Evolutionary conservation across 2,888 invertebrate species (phyloP), one percentile per base, ranked within the genome.

Genomic region (Drosophila robusta): DNA sequence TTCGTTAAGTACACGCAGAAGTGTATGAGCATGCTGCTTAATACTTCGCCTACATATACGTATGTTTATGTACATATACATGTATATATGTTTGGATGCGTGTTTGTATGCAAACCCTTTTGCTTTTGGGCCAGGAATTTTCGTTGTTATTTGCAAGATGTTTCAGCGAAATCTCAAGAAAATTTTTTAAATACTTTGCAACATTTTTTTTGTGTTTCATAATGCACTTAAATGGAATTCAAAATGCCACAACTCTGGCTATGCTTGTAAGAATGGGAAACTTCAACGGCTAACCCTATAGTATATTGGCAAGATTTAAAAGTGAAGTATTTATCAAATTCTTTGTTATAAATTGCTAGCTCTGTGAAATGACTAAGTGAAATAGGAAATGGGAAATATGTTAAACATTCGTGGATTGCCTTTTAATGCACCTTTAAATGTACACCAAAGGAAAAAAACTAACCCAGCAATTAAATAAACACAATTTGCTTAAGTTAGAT

Each of bases 151-250:
- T 78, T 74, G 61, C 66, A 87, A 86, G 86, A 85, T 77, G 79
- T 72, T 79, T 68, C 44, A 67, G 65, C 60, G 69, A 88, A 84
- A 86, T 88, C 84, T 80, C 78, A 89, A 82, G 81, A 86, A 88
- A 69, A 86, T 90, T 82, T 84, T 75, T 75, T 49, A 80, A 86
- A 90, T 90, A 69, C 72, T 82, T 75, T 42, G 46, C 39, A 72
- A 76, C 76, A 81, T 85, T 82, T 82, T 81, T 71, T 56, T 70
- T 61, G 50, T 67, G 60, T 77, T 82, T 72, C 67, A 75, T 88
- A 86, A 86, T 88, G 69, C 80, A 88, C 72, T 86, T 68, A 41
- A 78, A 71, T 70, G 86, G 84, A 88, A 86, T 86, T 76, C 60
- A 58, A 75, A 69, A 70, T 69, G 69, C 81, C 78, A 86, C 74